These are phyloP conservation scores for Celastrina argiolus DNA, from an alignment of 2,888 invertebrate species.

Conservation along the genomic window DNA sequence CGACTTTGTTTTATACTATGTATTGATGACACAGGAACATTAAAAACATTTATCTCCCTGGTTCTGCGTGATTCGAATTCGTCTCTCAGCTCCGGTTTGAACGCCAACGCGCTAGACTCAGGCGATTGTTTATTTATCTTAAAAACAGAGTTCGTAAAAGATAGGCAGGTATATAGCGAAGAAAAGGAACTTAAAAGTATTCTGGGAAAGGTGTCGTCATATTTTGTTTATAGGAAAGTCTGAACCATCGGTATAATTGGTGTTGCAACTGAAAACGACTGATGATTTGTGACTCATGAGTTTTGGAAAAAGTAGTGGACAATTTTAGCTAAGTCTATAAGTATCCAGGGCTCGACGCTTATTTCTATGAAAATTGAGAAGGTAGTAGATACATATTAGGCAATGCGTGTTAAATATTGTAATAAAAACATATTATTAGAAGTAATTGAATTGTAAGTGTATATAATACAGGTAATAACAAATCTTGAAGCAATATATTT, in stretches of 20 bases:
- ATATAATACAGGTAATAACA: background rate
- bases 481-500: background rate
- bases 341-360: background rate
- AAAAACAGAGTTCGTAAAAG: constrained; percentile 25
- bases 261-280: background rate
- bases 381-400: no score
- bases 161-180: background rate
- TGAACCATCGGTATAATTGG: background rate
- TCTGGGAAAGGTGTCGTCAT: background rate
- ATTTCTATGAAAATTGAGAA: background rate
- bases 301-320: background rate
- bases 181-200: background rate
- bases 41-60: no score
- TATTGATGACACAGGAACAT: no score
- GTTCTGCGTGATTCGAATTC: no score
- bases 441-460: no score
- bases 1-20: no score
- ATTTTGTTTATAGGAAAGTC: background rate
- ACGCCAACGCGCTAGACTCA: no score
- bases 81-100: no score
- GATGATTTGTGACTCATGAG: background rate
- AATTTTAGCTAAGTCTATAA: background rate
- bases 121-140: no score
- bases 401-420: no score
- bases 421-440: no score